Base-by-base conservation (phyloP, 2,797 vertebrate species). In the Threskiornis aethiopicus region DNA sequence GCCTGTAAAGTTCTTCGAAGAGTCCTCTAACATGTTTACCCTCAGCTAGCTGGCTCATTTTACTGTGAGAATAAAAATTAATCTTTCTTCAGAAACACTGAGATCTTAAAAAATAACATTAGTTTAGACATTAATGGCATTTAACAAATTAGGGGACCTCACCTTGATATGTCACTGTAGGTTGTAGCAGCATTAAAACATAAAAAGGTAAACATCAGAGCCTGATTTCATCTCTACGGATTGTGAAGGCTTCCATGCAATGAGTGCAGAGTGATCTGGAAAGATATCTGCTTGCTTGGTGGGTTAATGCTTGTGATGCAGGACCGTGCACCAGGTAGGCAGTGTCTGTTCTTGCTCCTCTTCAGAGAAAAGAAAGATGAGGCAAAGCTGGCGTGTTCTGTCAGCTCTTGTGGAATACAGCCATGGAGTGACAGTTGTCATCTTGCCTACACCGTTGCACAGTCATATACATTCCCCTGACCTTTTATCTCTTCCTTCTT, bases 181-280 rank as follows among this genome's bases (percentile, higher is more conserved):
- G 39, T 8, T 44, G 1, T 5, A 51, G 80, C 35, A 52, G 42
- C 26, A 7, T 17, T 54, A 11, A 33, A 29, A 12, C 8, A 6
- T 8, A 15, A 31, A 25, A 13, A 22, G 28, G 54, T 13, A 17
- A 46, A 54, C 1, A 0, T 52, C 57, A 21, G 10, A 13, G 8
- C 11, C 35, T 7, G 33, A 5, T 25, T 4, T 22, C 20, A 13
- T 26, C 41, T 12, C 5, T 12, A 0, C 1, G 39, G 39, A 2
- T 6, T 8, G 79, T 29, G 80, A 33, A 25, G 54, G 46, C 37
- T 54, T 31, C 49, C 14, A 2, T 22, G 52, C 33, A 11, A 2
- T 12, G 16, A 18, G n/a, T 16, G n/a, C 37, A 19, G 65, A 28
- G 65, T 1, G 28, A 31, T 16, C 16, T 31, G 77, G 42, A 44